Percentiles rank a stretch among this genome's conserved stretches.
Evolutionary conservation across 1,140 invertebrate genomes (phyloP).

Genomic region (Maniola jurtina): DNA sequence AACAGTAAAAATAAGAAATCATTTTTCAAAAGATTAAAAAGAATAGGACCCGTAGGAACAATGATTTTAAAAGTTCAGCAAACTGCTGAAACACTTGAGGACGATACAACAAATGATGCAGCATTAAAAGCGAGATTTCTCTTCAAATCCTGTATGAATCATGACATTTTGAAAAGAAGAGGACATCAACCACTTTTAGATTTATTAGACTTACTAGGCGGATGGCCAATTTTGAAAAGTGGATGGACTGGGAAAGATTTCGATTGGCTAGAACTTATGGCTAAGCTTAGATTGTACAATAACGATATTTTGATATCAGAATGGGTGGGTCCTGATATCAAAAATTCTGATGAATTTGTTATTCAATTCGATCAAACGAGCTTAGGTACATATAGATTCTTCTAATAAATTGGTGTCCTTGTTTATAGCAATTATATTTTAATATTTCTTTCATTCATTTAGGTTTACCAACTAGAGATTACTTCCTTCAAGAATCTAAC

Average conservation of each 20-base stretch:
- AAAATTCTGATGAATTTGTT: constrained; percentile 91
- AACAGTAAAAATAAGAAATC: background rate
- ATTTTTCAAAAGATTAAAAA: constrained; percentile 30
- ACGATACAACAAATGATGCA: constrained; percentile 73
- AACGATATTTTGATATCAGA: constrained; percentile 91
- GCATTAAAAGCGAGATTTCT: constrained; percentile 87
- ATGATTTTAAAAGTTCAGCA: constrained; percentile 26
- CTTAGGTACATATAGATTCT: constrained; percentile 78
- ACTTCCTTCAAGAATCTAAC: constrained; percentile 87
- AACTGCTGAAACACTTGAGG: constrained; percentile 25
- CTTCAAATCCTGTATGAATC: constrained; percentile 92
- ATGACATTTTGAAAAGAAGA: constrained; percentile 83
- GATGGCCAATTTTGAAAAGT: constrained; percentile 89
- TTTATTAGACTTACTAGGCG: constrained; percentile 87
- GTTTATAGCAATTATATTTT: background rate
- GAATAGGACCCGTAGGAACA: constrained; percentile 31
- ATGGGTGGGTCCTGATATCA: constrained; percentile 93
- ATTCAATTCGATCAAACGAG: constrained; percentile 94
- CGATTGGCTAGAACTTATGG: constrained; percentile 88
- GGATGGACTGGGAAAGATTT: constrained; percentile 83
- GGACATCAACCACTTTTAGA: constrained; percentile 85
- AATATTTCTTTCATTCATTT: constrained; percentile 23
- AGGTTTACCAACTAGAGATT: constrained; percentile 90
- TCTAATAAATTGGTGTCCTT: background rate
- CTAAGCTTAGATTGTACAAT: constrained; percentile 88